Percentiles rank a stretch among this genome's conserved stretches.
Evolutionary conservation across 1,140 invertebrate species (phyloP).

Genomic region (Bacillus rossius): DNA sequence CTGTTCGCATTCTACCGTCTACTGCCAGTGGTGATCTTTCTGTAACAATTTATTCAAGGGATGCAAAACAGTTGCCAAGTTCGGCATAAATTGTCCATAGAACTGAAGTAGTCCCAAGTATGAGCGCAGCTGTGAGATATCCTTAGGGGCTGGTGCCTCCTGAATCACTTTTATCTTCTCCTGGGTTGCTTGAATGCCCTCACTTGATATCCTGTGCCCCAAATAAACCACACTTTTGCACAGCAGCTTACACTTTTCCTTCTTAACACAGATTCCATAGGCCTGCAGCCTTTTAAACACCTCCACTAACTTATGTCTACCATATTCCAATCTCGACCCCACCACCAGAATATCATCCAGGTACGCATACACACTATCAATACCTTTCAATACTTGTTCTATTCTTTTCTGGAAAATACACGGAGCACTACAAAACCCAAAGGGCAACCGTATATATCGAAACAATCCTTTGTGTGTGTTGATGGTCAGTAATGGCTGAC

Average conservation of each 20-base stretch:
- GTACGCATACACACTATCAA: background rate
- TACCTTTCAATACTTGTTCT: background rate
- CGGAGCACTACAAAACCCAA: background rate
- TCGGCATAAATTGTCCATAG: constrained; percentile 30
- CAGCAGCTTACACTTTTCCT: constrained; percentile 27
- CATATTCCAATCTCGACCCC: too few species aligned
- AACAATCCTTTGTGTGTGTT: background rate
- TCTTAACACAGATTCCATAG: background rate
- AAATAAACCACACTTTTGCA: constrained; percentile 24
- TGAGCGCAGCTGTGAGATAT: constrained; percentile 28
- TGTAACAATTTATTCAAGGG: constrained; percentile 30
- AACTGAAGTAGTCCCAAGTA: constrained; percentile 20
- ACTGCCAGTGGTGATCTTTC: constrained; percentile 28
- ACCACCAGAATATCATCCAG: too few species aligned
- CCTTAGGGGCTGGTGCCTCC: constrained; percentile 22
- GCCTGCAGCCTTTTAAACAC: too few species aligned
- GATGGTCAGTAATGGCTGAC: background rate
- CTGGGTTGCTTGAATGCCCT: constrained; percentile 23
- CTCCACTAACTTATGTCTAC: too few species aligned
- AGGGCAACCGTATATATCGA: background rate
- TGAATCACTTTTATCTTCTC: background rate
- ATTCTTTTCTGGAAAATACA: background rate
- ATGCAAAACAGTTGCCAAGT: constrained; percentile 21
- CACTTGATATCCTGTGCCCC: constrained; percentile 31
- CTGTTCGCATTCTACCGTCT: background rate